Evolutionary conservation across 2,797 vertebrate genomes (phyloP).

Genomic region (Muscicapa striata): DNA sequence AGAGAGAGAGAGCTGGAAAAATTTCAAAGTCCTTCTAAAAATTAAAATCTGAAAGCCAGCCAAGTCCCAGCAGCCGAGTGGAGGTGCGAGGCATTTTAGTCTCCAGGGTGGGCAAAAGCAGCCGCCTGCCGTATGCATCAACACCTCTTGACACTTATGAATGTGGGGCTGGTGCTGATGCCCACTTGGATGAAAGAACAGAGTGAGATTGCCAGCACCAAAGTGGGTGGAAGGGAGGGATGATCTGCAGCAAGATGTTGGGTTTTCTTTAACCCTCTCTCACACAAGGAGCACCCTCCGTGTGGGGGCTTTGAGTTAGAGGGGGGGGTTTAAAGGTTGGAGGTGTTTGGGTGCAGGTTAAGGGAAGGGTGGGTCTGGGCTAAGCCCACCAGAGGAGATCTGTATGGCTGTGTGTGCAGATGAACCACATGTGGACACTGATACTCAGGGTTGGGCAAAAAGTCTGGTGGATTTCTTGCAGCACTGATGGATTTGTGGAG

Average conservation of each 20-base stretch:
- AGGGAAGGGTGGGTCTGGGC: neutral
- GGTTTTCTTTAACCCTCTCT: conserved; percentile 56
- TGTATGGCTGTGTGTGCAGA: fast-evolving
- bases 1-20: conserved; percentile 46
- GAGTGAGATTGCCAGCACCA: conserved; percentile 25
- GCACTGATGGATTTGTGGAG: neutral
- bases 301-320: fast-evolving
- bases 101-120: conserved; percentile 69
- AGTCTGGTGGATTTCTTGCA: neutral
- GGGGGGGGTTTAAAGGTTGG: neutral
- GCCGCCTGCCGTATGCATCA: conserved; percentile 64
- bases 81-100: conserved; percentile 68
- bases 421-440: fast-evolving
- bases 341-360: neutral
- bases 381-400: neutral
- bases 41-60: conserved; percentile 61
- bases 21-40: conserved; percentile 69
- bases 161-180: conserved; percentile 65
- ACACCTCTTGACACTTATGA: conserved; percentile 69
- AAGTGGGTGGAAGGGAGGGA: conserved; percentile 53
- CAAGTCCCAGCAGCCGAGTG: conserved; percentile 62
- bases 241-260: conserved; percentile 53
- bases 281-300: neutral
- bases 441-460: neutral
- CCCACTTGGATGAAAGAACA: conserved; percentile 69